Base-by-base conservation (phyloP, 2,888 invertebrate species). In the Eumacrocentrus americanus region DNA sequence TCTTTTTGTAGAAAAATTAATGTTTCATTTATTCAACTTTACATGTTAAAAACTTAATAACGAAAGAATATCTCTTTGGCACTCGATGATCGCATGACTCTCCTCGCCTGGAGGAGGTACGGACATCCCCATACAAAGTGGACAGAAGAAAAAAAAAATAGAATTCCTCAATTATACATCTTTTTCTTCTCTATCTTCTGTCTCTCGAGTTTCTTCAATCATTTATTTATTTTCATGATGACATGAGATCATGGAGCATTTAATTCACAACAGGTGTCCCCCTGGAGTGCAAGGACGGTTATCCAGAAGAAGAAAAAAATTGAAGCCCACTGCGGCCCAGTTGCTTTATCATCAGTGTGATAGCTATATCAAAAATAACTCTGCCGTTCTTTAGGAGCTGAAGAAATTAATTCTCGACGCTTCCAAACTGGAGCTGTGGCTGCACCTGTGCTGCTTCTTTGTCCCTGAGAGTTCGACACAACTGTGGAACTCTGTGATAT, bases 331-430 rank as follows among this genome's bases (percentile, higher is more conserved):
- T 7, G 14, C 18, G 3, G n/a, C 22, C 22, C 22, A 44, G 20
- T n/a, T 20, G 20, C 20, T 44, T 9, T 20, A n/a, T 7, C 22
- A 11, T 22, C 22, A 34, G 1, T 44, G 34, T 20, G 11, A 29
- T 14, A 12, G 44, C 29, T 44, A 22, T n/a, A n/a, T 46, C 25
- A 77, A 62, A 76, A 74, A 61, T 71, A 75, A 64, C 68, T 70
- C 58, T 76, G 73, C 51, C 75, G 73, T 56, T 81, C 76, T 66
- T 83, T 83, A 1, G 83, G 87, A 62, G 90, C 90, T 81, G 92
- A 92, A 42, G 92, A 90, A 72, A 93, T 92, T 59, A 92, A 83
- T 81, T 92, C 92, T 62, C 91, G 86, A 64, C 92, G 83, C 81
- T 92, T 92, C 85, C 91, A 92, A 16, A 91, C 86, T 54, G 86